These are phyloP conservation scores for Goniozus legneri DNA, from an alignment of 1,140 invertebrate species.

Conservation along the genomic window DNA sequence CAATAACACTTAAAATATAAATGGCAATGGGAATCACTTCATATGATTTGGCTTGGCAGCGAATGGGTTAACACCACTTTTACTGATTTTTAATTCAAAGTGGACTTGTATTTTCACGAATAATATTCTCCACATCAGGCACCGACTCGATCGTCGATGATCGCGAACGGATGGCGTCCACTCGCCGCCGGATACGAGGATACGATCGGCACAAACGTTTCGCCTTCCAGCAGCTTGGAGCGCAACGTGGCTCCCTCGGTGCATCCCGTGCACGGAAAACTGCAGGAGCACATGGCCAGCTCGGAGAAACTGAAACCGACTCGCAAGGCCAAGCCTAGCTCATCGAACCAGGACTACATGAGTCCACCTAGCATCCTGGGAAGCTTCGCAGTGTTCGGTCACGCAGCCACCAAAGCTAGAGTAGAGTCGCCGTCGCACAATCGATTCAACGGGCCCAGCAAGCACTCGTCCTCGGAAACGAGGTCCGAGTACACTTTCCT, in stretches of 20 bases:
- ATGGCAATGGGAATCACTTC: no score
- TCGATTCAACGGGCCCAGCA: constrained; percentile 9
- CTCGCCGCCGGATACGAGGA: constrained; percentile 37
- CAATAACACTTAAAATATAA: no score
- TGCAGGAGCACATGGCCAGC: constrained; percentile 42
- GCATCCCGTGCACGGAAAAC: constrained; percentile 41
- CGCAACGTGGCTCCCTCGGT: constrained; percentile 26
- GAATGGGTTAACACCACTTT: no score
- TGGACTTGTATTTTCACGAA: no score
- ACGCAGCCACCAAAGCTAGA: constrained; percentile 43
- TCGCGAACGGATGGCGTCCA: constrained; percentile 46
- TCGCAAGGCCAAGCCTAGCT: constrained; percentile 26
- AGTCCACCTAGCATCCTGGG: constrained; percentile 50
- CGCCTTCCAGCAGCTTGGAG: constrained; percentile 30
- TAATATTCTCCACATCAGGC: no score
- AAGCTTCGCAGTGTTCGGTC: constrained; percentile 49
- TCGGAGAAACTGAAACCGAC: constrained; percentile 39
- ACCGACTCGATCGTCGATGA: constrained; percentile 37
- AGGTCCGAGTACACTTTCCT: constrained; percentile 45
- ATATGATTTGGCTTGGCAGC: no score
- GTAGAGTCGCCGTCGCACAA: constrained; percentile 12
- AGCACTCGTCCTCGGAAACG: constrained; percentile 35
- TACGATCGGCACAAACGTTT: constrained; percentile 33
- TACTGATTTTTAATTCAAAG: no score
- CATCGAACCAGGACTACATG: constrained; percentile 31